phyloP scores from a whole-genome alignment of 1,140 invertebrate genomes.

The Caerostris extrusa region DNA sequence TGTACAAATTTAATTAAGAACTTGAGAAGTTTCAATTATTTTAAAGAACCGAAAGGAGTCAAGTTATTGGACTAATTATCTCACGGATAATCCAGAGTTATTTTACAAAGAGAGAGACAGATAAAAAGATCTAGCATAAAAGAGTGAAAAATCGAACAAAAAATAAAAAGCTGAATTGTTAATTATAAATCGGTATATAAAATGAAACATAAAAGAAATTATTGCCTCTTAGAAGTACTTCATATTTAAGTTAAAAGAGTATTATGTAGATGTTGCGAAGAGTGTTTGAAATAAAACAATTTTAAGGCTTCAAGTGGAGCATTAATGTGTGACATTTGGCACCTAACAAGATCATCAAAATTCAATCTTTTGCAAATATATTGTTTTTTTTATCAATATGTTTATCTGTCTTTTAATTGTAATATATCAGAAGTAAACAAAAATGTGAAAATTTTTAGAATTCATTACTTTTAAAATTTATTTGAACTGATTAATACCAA shows the following conservation, averaged over 20 bases:
- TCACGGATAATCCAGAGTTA: neutral
- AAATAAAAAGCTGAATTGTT: neutral
- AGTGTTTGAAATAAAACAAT: neutral
- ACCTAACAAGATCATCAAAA: neutral
- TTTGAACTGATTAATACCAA: too few relatives aligned
- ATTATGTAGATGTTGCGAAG: neutral
- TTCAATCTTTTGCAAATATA: neutral
- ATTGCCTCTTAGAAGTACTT: neutral
- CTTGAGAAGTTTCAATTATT: neutral
- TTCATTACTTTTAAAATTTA: too few relatives aligned
- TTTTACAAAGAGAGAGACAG: neutral
- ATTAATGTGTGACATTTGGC: neutral
- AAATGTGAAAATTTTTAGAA: too few relatives aligned
- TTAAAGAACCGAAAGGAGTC: neutral
- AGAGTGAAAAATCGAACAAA: neutral
- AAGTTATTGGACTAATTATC: neutral
- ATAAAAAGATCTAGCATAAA: neutral
- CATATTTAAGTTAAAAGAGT: neutral
- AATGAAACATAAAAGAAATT: neutral
- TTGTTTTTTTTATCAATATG: neutral
- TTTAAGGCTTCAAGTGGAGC: neutral
- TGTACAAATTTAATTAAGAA: neutral
- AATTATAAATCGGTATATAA: neutral
- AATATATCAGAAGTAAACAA: too few relatives aligned
- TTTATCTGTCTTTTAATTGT: neutral